Evolutionary conservation across 2,113 vertebrate genomes (phyloP).

Genomic region (Mesocricetus auratus): DNA sequence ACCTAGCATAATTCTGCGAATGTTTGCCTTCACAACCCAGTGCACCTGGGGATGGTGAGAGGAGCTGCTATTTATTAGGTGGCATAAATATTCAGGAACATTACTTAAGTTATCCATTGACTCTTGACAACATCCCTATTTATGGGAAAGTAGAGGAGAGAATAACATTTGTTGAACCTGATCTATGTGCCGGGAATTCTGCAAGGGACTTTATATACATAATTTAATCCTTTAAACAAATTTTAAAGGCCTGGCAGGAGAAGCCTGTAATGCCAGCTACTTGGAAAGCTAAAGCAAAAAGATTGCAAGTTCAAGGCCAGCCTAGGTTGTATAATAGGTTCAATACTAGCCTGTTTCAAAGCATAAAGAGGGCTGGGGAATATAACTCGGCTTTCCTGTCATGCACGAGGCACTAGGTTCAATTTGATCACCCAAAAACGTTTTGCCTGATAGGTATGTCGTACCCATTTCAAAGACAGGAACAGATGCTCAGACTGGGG

Average conservation of each 20-base stretch:
- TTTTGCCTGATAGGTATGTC: background rate
- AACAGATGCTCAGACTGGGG: background rate
- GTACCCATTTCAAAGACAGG: constrained; percentile 14
- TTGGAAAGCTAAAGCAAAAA: background rate
- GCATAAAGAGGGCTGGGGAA: background rate
- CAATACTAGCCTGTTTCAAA: background rate
- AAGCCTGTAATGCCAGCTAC: background rate
- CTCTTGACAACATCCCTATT: background rate
- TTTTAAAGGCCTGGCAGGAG: background rate
- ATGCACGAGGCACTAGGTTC: background rate
- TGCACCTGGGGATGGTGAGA: constrained; percentile 5
- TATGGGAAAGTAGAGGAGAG: background rate
- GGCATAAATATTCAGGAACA: background rate
- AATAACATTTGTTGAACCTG: background rate
- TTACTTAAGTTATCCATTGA: background rate
- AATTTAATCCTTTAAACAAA: constrained; percentile 44
- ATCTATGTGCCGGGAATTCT: constrained; percentile 25
- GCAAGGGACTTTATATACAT: background rate
- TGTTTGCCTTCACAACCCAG: constrained; percentile 20
- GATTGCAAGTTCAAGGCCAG: background rate
- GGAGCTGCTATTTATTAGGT: constrained; percentile 17
- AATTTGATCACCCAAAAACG: background rate
- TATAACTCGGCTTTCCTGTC: no score
- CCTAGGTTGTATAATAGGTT: background rate
- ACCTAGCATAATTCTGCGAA: background rate